Conservation (phyloP, 37 sponge, comb jelly and placozoan genomes). For the Hormiphora californensis region DNA sequence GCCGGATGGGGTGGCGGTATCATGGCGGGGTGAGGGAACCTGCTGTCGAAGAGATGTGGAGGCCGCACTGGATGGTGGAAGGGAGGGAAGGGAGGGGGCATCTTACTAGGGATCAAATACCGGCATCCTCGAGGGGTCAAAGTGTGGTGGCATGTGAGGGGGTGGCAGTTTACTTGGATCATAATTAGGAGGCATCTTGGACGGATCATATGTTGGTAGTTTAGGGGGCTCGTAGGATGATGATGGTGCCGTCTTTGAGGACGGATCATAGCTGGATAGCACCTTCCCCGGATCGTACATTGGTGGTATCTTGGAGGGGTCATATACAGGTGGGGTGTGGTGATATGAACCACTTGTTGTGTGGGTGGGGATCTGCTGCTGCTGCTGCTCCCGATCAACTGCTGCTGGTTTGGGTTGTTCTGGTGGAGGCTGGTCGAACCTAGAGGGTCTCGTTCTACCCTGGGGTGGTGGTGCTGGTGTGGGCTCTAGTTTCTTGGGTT, state of each 20-base stretch:
- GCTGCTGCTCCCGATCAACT: too few relatives aligned
- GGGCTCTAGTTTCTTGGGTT: not conserved
- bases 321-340: slow-evolving; percentile 18
- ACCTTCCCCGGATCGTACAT: not conserved
- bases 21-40: too few relatives aligned
- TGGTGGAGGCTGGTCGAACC: not conserved
- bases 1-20: not conserved
- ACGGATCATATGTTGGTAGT: not conserved
- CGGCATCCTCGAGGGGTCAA: too few relatives aligned
- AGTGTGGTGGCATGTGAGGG: slow-evolving; percentile 13
- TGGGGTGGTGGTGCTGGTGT: not conserved
- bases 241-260: slow-evolving; percentile 4
- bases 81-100: slow-evolving; percentile 1
- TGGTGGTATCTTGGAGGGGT: not conserved
- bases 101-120: not conserved
- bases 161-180: slow-evolving; percentile 39
- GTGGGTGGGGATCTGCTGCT: too few relatives aligned
- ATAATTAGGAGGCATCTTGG: slow-evolving; percentile 20
- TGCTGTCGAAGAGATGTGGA: not conserved
- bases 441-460: not conserved
- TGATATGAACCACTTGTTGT: too few relatives aligned
- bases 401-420: too few relatives aligned
- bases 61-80: not conserved
- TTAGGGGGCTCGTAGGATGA: not conserved
- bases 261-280: slow-evolving; percentile 25